Evolutionary conservation across 2,113 vertebrate genomes (phyloP).

Genomic region (Camelus dromedarius): DNA sequence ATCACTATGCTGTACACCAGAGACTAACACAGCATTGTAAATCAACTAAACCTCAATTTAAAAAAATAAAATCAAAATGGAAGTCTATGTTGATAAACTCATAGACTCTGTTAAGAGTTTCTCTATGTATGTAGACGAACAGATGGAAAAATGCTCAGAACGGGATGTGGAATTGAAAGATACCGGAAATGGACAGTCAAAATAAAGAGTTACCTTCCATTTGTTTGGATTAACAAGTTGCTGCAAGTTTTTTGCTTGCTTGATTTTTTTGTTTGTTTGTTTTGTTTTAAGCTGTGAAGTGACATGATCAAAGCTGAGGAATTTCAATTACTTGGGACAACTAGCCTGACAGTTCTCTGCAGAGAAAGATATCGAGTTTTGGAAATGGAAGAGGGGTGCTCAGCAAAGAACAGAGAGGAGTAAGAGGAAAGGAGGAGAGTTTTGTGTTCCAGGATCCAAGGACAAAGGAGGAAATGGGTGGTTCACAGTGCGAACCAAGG

Average conservation of each 20-base stretch:
- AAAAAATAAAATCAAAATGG: no score
- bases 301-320: not conserved
- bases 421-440: not conserved
- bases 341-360: not conserved
- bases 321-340: not conserved
- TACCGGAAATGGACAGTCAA: not conserved
- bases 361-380: not conserved
- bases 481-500: not conserved
- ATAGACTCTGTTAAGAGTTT: not conserved
- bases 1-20: no score
- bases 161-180: not conserved
- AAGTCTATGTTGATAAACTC: not conserved
- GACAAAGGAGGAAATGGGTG: not conserved
- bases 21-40: no score
- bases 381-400: not conserved
- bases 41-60: no score
- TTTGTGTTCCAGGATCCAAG: not conserved
- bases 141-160: not conserved
- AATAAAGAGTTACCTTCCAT: not conserved
- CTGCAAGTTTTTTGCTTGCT: not conserved
- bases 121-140: not conserved
- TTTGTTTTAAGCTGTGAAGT: not conserved
- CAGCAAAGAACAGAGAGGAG: not conserved
- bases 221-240: not conserved
- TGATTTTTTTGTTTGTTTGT: not conserved